These are phyloP conservation scores for Hycleus cichorii DNA, from an alignment of 1,140 invertebrate genomes.

Conservation along the genomic window DNA sequence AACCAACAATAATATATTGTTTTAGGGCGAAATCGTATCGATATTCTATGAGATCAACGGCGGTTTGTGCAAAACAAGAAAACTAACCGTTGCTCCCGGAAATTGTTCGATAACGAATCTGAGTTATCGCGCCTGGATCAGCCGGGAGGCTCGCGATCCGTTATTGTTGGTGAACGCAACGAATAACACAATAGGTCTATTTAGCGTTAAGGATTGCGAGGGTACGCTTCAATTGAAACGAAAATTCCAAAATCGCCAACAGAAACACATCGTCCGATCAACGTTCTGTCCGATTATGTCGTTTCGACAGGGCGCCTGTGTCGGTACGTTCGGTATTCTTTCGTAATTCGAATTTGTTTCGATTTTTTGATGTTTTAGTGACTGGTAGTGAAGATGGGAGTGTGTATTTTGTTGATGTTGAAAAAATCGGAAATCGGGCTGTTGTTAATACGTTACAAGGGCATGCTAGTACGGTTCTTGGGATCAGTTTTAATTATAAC, in stretches of 20 bases:
- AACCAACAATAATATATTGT: constrained; percentile 14
- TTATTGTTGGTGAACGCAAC: constrained; percentile 71
- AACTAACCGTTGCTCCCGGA: constrained; percentile 51
- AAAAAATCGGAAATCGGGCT: constrained; percentile 58
- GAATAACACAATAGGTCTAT: constrained; percentile 65
- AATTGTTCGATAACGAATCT: constrained; percentile 62
- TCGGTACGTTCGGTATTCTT: constrained; percentile 45
- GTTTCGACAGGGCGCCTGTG: constrained; percentile 69
- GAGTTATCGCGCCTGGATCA: constrained; percentile 75
- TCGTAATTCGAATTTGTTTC: background rate
- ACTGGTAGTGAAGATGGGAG: constrained; percentile 80
- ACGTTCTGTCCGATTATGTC: constrained; percentile 83
- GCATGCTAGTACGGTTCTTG: constrained; percentile 73
- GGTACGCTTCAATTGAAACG: constrained; percentile 56
- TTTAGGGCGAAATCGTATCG: constrained; percentile 60
- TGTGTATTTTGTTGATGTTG: constrained; percentile 78
- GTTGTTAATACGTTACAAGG: constrained; percentile 79
- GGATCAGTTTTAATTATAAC: constrained; percentile 84
- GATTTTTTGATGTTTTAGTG: constrained; percentile 46
- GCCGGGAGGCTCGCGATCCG: constrained; percentile 66
- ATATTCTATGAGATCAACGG: constrained; percentile 67
- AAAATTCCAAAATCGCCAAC: constrained; percentile 59
- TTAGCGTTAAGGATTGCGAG: constrained; percentile 59
- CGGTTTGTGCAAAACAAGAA: constrained; percentile 61
- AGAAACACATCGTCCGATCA: constrained; percentile 56